A percentile compares a stretch with the other conserved stretches of the same genome.
Evolutionary conservation across 2,113 vertebrate species (phyloP).

Genomic region (Heterocephalus glaber): DNA sequence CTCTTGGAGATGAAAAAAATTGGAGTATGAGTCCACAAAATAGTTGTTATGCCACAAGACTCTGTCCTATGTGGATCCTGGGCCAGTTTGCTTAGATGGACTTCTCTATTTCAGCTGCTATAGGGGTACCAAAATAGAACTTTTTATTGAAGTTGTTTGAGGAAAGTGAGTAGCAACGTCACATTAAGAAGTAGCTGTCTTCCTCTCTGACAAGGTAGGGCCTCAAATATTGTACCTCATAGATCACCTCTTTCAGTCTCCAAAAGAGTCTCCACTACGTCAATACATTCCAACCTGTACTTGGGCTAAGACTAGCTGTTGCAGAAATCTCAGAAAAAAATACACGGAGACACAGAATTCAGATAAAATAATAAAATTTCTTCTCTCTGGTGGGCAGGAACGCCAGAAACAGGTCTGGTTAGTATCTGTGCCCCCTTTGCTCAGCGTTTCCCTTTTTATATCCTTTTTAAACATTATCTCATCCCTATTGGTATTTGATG

Average conservation of each 20-base stretch:
- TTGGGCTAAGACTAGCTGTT: too few species aligned
- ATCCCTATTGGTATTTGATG: too few species aligned
- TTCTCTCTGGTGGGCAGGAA: too few species aligned
- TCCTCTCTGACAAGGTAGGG: background rate
- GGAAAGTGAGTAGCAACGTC: background rate
- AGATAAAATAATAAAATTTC: too few species aligned
- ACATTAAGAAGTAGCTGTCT: background rate
- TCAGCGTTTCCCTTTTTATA: too few species aligned
- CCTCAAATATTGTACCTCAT: fast-evolving
- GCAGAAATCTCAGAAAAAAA: too few species aligned
- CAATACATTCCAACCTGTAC: background rate
- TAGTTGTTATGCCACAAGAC: background rate
- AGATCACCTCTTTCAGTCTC: background rate
- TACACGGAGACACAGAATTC: too few species aligned
- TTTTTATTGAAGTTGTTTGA: background rate
- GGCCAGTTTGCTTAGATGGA: background rate
- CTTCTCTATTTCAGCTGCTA: background rate
- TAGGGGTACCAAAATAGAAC: too few species aligned
- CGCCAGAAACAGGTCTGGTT: too few species aligned
- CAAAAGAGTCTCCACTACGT: background rate
- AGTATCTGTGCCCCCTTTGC: too few species aligned
- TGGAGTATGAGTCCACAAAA: background rate
- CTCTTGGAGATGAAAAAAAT: background rate
- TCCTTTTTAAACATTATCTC: too few species aligned
- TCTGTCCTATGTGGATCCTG: background rate